Evolutionary conservation across 2,888 invertebrate genomes (phyloP), one percentile per base, ranked within the genome.

Genomic region (Zelleria hepariella): DNA sequence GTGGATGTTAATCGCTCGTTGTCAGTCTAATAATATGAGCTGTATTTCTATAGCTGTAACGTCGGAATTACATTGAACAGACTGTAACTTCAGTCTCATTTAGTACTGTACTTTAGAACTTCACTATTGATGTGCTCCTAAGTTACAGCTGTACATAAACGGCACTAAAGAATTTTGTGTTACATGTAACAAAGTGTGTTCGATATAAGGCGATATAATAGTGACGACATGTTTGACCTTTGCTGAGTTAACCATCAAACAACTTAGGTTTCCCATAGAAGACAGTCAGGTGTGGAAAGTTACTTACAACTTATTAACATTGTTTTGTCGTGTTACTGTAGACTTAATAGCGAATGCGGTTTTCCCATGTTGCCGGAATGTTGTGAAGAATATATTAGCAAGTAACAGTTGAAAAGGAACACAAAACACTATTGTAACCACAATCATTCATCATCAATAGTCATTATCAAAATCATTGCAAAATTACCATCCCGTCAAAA

Each of bases 371-470:
- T 51, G 20, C 51, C 20, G 21, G 10, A 20, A 51, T 51, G 10
- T 20, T 51, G 20, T 20, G 51, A 51, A 21, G 51, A 23, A 18
- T 2, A 0, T 20, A 8, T 51, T 51, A 51, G 51, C 51, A 8
- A 68, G 64, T 65, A 59, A 64, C 67, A 66, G 64, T 68, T 67
- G 66, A 70, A 77, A 72, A 77, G 78, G 75, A 72, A 86, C 83
- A 85, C 83, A 78, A 82, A 76, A 86, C 86, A 86, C 80, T 72
- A 67, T 77, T 70, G 74, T 75, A 68, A 74, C 74, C 74, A 80
- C 78, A 74, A 66, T 71, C 78, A 79, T 66, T 32, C 27, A 32
- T 56, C 23, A 3, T 27, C 55, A n/a, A n/a, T n/a, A n/a, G 3
- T 25, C 32, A 32, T 56, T 32, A 56, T 32, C 26, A 20, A 32